These are phyloP conservation scores for Solenodon paradoxus DNA, from an alignment of 2,113 vertebrate genomes.

Conservation along the genomic window DNA sequence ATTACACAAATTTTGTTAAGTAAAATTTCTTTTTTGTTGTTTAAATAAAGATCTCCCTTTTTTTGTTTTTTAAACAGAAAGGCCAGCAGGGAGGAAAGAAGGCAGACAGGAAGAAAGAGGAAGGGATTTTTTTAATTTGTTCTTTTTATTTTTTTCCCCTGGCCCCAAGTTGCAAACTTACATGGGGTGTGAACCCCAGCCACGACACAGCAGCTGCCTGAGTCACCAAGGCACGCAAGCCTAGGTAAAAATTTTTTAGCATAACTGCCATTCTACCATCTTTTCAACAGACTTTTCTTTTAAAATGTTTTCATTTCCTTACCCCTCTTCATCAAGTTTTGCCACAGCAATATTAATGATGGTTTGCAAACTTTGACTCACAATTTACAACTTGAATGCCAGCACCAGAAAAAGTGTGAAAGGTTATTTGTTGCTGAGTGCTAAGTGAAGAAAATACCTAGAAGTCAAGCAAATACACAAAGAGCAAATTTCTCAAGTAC, in stretches of 20 bases:
- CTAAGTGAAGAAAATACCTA: not conserved
- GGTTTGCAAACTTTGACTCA: constrained; percentile 20
- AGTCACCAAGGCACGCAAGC: no score
- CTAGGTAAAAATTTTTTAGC: not conserved
- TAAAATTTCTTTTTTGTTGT: constrained; percentile 3
- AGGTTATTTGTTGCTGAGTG: not conserved
- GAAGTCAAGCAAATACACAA: not conserved
- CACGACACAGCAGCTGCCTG: no score
- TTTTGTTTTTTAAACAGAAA: no score
- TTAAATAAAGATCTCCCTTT: no score
- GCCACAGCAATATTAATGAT: not conserved
- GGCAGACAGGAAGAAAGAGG: no score
- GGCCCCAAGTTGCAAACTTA: no score
- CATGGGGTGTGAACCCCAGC: no score
- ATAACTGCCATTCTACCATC: not conserved
- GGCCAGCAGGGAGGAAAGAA: no score
- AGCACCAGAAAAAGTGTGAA: not conserved
- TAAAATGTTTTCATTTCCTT: not conserved
- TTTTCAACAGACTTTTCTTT: constrained; percentile 14
- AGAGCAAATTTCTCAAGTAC: not conserved
- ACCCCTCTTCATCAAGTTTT: not conserved
- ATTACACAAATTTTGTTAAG: not conserved
- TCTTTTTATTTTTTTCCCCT: no score
- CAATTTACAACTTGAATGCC: constrained; percentile 20
- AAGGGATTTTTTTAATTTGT: no score